A percentile compares a stretch with the other conserved stretches of the same genome.
phyloP scores from a whole-genome alignment of 2,888 invertebrate genomes.

The Erebia ligea region DNA sequence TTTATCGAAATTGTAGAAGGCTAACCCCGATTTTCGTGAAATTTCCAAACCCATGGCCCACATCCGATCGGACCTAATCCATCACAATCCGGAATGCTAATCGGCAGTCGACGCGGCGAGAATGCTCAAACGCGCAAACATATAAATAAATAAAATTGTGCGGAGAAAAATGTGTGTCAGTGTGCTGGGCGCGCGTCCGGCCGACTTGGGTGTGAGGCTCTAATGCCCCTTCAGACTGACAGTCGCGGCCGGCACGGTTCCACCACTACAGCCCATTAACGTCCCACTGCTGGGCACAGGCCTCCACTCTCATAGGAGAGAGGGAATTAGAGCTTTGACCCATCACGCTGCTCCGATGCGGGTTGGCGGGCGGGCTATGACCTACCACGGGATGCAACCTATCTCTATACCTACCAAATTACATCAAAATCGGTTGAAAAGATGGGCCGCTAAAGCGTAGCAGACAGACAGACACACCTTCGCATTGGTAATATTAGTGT shows the following conservation, averaged over 20 bases:
- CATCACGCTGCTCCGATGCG: too few relatives aligned
- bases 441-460: too few relatives aligned
- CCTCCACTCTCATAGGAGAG: too few relatives aligned
- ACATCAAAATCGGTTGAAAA: too few relatives aligned
- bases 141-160: conserved; percentile 71
- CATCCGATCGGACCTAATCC: conserved; percentile 48
- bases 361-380: too few relatives aligned
- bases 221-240: conserved; percentile 35
- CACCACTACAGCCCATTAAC: too few relatives aligned
- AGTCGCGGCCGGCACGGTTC: not conserved
- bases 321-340: too few relatives aligned
- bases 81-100: conserved; percentile 54
- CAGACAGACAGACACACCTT: too few relatives aligned
- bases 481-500: too few relatives aligned
- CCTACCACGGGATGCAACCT: too few relatives aligned
- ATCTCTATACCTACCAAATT: too few relatives aligned
- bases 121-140: conserved; percentile 60
- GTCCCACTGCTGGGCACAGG: too few relatives aligned
- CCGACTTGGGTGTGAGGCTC: conserved; percentile 46
- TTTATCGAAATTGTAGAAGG: not conserved
- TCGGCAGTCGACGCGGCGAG: conserved; percentile 51
- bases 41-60: conserved; percentile 34
- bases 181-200: conserved; percentile 61
- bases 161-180: conserved; percentile 71
- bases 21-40: conserved; percentile 33